phyloP scores from a whole-genome alignment of 2,797 vertebrate species.

The Podarcis lilfordi region DNA sequence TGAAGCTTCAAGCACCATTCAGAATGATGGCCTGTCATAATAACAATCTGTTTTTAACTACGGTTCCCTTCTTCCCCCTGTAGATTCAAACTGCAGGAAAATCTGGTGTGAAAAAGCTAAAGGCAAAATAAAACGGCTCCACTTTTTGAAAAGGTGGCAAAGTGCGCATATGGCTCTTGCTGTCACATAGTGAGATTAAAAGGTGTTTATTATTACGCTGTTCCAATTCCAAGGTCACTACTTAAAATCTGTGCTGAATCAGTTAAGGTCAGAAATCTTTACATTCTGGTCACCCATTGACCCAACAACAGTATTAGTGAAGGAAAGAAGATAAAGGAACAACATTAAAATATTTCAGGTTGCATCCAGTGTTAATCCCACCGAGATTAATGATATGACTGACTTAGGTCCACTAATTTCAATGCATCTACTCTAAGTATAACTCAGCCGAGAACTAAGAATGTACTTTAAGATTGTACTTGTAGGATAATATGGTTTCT shows the following conservation, averaged over 20 bases:
- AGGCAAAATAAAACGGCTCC: slow-evolving; percentile 39
- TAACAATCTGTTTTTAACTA: neutral
- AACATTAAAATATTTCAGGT: slow-evolving; percentile 63
- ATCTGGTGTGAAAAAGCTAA: slow-evolving; percentile 15
- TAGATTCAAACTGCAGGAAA: neutral
- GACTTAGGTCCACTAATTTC: too few relatives aligned
- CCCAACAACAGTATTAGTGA: slow-evolving; percentile 59
- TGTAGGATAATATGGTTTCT: slow-evolving; percentile 62
- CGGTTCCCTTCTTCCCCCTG: neutral
- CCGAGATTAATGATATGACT: too few relatives aligned
- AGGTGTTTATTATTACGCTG: slow-evolving; percentile 31
- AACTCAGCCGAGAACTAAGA: too few relatives aligned
- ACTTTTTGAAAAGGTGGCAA: neutral
- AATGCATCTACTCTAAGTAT: too few relatives aligned
- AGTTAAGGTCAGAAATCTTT: slow-evolving; percentile 42
- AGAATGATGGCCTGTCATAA: neutral
- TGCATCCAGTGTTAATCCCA: too few relatives aligned
- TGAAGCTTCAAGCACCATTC: neutral
- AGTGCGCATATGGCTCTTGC: neutral
- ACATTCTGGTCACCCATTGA: slow-evolving; percentile 49
- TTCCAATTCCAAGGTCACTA: slow-evolving; percentile 52
- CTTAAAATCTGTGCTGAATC: slow-evolving; percentile 55
- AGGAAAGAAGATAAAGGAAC: slow-evolving; percentile 55
- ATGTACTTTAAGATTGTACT: slow-evolving; percentile 53
- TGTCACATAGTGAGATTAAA: slow-evolving; percentile 11